Conservation (phyloP, 2,113 vertebrate genomes). For the Plecotus auritus region DNA sequence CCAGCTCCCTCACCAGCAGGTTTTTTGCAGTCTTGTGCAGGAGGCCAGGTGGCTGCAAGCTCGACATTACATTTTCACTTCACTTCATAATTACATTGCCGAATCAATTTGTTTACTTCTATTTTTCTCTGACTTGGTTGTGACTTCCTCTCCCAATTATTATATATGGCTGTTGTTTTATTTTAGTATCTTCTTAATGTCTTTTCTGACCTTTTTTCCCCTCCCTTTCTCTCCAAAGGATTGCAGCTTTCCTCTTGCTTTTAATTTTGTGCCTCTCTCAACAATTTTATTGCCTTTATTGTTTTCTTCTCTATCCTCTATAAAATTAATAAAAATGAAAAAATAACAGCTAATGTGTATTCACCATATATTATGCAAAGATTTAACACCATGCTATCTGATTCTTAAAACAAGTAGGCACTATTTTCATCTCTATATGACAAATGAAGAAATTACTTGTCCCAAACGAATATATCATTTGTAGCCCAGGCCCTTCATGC, state of each 20-base stretch:
- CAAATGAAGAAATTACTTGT: neutral
- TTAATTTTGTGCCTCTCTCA: neutral
- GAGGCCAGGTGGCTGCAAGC: neutral
- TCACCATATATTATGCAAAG: neutral
- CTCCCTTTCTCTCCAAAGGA: neutral
- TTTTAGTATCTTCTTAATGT: neutral
- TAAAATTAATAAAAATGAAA: neutral
- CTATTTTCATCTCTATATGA: neutral
- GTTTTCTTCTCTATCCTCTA: neutral
- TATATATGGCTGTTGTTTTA: neutral
- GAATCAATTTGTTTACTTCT: neutral
- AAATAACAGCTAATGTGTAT: neutral
- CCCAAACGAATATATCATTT: neutral
- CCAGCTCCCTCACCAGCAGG: neutral
- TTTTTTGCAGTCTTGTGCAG: neutral
- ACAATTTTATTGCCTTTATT: neutral
- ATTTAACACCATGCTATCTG: neutral
- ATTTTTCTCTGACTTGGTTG: neutral
- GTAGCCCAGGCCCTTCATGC: neutral
- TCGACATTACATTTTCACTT: fast-evolving
- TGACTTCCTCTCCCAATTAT: neutral
- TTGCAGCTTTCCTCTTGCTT: neutral
- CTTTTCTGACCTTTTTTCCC: neutral
- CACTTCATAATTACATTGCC: neutral
- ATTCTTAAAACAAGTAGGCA: neutral